Evolutionary conservation across 2,113 vertebrate species (phyloP).

Genomic region (Eudorcas thomsonii): DNA sequence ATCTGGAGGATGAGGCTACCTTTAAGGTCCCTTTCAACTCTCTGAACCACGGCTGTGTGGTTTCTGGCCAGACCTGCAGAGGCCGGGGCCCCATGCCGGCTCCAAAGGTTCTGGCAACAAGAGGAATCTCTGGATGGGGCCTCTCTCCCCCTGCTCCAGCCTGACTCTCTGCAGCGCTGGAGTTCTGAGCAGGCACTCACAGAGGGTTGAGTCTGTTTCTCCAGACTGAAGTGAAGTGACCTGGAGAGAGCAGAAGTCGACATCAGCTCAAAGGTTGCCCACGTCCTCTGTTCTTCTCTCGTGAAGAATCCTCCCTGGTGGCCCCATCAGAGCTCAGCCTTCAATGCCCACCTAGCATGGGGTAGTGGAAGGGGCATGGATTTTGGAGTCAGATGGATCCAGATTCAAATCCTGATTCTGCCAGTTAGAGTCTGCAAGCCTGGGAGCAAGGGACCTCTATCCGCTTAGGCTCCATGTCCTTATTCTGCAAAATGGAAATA

Average conservation of each 20-base stretch:
- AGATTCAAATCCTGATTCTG: neutral
- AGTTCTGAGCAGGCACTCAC: neutral
- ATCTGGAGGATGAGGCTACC: slow-evolving; percentile 40
- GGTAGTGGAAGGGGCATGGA: neutral
- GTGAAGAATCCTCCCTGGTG: rapidly evolving
- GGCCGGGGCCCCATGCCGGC: neutral
- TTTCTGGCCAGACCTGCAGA: neutral
- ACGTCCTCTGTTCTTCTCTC: neutral
- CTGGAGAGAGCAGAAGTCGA: neutral
- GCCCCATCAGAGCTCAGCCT: too few species aligned
- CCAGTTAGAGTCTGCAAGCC: neutral
- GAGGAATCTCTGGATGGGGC: neutral
- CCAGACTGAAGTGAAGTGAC: too few species aligned
- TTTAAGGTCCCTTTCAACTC: slow-evolving; percentile 65
- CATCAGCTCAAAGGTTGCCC: neutral
- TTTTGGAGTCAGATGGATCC: neutral
- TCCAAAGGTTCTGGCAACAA: slow-evolving; percentile 5
- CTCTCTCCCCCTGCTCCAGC: neutral
- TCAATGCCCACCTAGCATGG: too few species aligned
- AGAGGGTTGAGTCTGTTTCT: neutral
- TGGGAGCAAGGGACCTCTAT: neutral
- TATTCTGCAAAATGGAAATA: neutral
- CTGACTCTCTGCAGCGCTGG: neutral
- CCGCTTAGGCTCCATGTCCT: neutral
- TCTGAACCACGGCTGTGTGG: neutral